Evolutionary conservation across 1,140 invertebrate species (phyloP), one percentile per base, ranked within the genome.

Genomic region (Manduca sexta): DNA sequence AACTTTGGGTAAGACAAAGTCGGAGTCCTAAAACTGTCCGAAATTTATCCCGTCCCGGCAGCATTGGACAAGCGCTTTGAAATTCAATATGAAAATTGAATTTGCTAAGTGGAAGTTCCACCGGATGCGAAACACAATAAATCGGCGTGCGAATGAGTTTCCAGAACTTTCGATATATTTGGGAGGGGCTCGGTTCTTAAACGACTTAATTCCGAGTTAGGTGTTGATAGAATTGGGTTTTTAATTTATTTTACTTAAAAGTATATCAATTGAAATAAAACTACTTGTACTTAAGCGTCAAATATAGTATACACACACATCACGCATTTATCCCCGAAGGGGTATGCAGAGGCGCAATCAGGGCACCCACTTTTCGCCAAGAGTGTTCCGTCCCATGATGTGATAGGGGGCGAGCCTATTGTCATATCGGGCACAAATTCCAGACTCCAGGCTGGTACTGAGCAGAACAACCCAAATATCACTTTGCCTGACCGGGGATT

Each of bases 91-190:
- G n/a, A n/a, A n/a, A n/a, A n/a, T n/a, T n/a, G 60, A 62, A 49
- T 65, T 62, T 12, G 33, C 52, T 29, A 49, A n/a, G n/a, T n/a
- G n/a, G n/a, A 49, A 53, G 52, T 53, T 53, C 49, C 8, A 10
- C 21, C 17, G 34, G 37, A 44, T 44, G 49, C 52, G 58, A 62
- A 49, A 57, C 39, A 56, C 53, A 51, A 63, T 65, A 63, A 66
- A 66, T 66, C 49, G 52, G 40, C 37, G 45, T 53, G 53, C 48
- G 56, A 59, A 56, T 49, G 43, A 57, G 51, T 62, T 59, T 50
- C 50, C 13, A 15, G 29, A 59, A 68, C 54, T 65, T 71, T 65
- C 49, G 60, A 68, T 65, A 63, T 60, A 53, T 63, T 68, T 63
- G 59, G 51, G 26, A 30, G 10, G 41, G 21, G 21, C 7, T n/a